Conservation (phyloP, 2,888 invertebrate species). For the Sinotaia quadrata region DNA sequence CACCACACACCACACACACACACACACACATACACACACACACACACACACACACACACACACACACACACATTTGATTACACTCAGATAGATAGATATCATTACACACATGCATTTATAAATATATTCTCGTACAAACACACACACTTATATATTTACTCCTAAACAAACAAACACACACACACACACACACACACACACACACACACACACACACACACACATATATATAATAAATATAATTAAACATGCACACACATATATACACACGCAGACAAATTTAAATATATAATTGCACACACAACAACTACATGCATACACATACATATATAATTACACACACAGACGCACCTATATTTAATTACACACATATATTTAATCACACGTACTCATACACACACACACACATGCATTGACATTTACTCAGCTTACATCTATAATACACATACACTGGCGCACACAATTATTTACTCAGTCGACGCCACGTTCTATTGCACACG, state of each 20-base stretch:
- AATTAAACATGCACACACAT: neutral
- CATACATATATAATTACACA: too few species aligned
- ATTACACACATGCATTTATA: neutral
- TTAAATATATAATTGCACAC: too few species aligned
- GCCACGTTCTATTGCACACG: too few species aligned
- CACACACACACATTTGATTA: neutral
- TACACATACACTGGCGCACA: too few species aligned
- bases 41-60: constrained; percentile 7
- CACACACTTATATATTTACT: neutral
- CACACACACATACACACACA: constrained; percentile 9
- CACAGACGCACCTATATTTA: too few species aligned
- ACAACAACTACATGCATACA: too few species aligned
- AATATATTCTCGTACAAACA: constrained; percentile 1
- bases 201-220: neutral
- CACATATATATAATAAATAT: neutral
- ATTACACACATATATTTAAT: too few species aligned
- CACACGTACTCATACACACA: too few species aligned
- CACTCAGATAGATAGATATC: constrained; percentile 5
- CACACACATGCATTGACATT: too few species aligned
- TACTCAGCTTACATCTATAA: too few species aligned
- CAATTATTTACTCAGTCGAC: too few species aligned
- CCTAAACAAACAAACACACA: neutral
- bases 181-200: constrained; percentile 4
- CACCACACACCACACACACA: neutral
- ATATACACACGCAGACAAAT: too few species aligned